A percentile compares a stretch with the other conserved stretches of the same genome.
Conservation (phyloP, 2,888 invertebrate species). For the Melanargia galathea region DNA sequence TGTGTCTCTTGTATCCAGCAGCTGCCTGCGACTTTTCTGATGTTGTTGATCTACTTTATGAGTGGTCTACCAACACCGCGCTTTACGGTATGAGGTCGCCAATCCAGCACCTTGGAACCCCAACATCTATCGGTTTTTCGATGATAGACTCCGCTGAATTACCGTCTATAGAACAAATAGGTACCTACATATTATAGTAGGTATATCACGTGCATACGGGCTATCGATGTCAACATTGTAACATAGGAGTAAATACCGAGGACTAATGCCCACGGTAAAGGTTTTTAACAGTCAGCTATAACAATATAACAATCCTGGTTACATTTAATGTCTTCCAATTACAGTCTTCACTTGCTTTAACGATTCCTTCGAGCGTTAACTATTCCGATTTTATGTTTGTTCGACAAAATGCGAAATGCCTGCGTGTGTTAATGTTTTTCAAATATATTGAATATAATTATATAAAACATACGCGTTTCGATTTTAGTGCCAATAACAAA, state of each 20-base stretch:
- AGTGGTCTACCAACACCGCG: too few species aligned
- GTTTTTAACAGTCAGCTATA: slow-evolving; percentile 76
- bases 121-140: too few species aligned
- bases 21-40: too few species aligned
- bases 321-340: slow-evolving; percentile 81
- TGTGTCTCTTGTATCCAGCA: too few species aligned
- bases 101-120: too few species aligned
- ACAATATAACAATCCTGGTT: slow-evolving; percentile 72
- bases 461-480: slow-evolving; percentile 41
- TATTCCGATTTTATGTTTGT: slow-evolving; percentile 79
- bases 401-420: slow-evolving; percentile 66
- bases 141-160: too few species aligned
- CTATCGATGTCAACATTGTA: slow-evolving; percentile 59
- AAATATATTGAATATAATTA: slow-evolving; percentile 50
- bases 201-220: slow-evolving; percentile 2
- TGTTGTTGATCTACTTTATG: too few species aligned
- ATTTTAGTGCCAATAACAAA: slow-evolving; percentile 38
- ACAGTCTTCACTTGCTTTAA: slow-evolving; percentile 75
- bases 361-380: slow-evolving; percentile 78
- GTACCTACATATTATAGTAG: background rate
- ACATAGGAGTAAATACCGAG: slow-evolving; percentile 67
- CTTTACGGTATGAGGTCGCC: too few species aligned
- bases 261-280: slow-evolving; percentile 75
- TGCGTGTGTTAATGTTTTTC: slow-evolving; percentile 51
- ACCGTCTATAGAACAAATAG: too few species aligned